Percentiles rank a stretch among this genome's conserved stretches.
Evolutionary conservation across 2,888 invertebrate genomes (phyloP).

Genomic region (Anticlea derivata): DNA sequence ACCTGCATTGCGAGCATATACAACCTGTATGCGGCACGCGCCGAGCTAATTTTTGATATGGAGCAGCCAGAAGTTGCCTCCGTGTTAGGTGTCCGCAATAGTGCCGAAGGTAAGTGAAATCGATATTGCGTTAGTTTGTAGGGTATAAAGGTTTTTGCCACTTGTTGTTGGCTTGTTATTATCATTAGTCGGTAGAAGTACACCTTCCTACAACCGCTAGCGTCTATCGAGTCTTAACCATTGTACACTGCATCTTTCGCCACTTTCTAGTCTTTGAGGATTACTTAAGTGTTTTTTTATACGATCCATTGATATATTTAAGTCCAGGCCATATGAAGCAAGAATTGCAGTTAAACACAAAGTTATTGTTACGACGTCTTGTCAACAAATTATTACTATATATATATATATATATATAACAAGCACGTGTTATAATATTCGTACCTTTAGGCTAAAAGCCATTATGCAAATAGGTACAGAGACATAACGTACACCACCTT

Average conservation of each 20-base stretch:
- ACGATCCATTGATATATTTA: no score
- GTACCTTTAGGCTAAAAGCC: slow-evolving; percentile 22
- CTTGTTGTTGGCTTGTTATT: no score
- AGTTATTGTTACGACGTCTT: neutral
- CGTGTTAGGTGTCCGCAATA: slow-evolving; percentile 88
- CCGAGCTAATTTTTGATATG: slow-evolving; percentile 87
- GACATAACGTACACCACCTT: slow-evolving; percentile 32
- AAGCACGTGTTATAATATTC: slow-evolving; percentile 13
- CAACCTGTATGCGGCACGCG: slow-evolving; percentile 86
- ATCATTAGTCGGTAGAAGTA: no score
- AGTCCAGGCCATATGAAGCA: neutral
- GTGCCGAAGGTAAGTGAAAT: slow-evolving; percentile 77
- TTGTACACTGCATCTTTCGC: no score
- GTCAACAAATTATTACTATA: slow-evolving; percentile 3
- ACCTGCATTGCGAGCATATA: slow-evolving; percentile 88
- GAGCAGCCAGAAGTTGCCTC: slow-evolving; percentile 90
- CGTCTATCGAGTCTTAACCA: no score
- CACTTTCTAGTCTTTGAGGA: no score
- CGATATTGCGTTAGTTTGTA: slow-evolving; percentile 39
- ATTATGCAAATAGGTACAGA: slow-evolving; percentile 20
- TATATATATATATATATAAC: no score
- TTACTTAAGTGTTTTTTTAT: no score
- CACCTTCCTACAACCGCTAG: no score
- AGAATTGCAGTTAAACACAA: neutral
- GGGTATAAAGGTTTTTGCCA: neutral